Evolutionary conservation across 2,113 vertebrate species (phyloP).

Genomic region (Indri indri): DNA sequence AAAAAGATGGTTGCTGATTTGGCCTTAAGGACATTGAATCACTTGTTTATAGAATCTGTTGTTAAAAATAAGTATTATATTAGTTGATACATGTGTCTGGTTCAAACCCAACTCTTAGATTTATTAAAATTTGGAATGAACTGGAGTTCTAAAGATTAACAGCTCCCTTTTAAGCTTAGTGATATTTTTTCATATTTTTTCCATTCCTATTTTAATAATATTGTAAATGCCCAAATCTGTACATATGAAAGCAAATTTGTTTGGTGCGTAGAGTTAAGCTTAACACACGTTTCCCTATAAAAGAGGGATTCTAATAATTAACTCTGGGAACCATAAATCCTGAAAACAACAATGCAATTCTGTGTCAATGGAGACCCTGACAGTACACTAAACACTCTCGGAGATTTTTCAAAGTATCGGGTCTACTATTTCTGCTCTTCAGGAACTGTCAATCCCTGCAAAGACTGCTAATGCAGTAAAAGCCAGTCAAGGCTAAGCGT

Average conservation of each 20-base stretch:
- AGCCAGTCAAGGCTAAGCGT: neutral
- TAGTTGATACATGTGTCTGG: neutral
- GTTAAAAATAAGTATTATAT: neutral
- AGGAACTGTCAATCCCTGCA: neutral
- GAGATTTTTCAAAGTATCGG: neutral
- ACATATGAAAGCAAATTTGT: neutral
- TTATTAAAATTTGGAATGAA: conserved; percentile 7
- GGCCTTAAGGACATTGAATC: neutral
- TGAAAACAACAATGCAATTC: neutral
- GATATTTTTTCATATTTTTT: conserved; percentile 23
- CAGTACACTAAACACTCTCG: neutral
- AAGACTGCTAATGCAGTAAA: neutral
- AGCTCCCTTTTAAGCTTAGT: neutral
- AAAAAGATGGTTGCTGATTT: neutral
- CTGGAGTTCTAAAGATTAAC: neutral
- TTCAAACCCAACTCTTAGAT: neutral
- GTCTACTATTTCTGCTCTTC: neutral
- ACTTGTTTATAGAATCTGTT: neutral
- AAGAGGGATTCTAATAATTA: neutral
- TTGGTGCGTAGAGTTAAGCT: neutral
- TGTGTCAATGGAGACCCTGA: neutral
- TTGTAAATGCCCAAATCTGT: neutral
- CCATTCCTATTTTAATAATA: neutral
- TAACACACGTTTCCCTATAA: neutral
- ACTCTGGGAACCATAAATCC: neutral